Evolutionary conservation across 2,888 invertebrate species (phyloP).

Genomic region (Pycnomerus fuliginosus): DNA sequence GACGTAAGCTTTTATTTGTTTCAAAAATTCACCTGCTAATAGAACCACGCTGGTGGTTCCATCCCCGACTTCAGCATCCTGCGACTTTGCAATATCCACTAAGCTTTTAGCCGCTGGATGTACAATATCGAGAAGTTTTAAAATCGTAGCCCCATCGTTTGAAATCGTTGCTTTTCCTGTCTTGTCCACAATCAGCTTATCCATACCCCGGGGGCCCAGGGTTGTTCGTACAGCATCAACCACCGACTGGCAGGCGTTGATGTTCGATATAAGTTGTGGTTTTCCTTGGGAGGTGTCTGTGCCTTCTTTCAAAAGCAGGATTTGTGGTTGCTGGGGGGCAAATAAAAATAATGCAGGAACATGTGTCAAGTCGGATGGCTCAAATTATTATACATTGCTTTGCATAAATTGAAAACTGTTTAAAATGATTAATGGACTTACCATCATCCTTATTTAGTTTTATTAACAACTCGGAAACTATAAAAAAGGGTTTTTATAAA

Average conservation of each 20-base stretch:
- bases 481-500: too few relatives aligned
- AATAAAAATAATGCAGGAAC: too few relatives aligned
- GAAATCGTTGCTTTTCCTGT: conserved; percentile 94
- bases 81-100: conserved; percentile 98
- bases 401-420: too few relatives aligned
- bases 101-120: conserved; percentile 98
- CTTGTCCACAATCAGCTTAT: conserved; percentile 93
- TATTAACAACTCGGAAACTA: too few relatives aligned
- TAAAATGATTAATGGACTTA: too few relatives aligned
- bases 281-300: conserved; percentile 96
- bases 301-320: conserved; percentile 95
- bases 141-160: conserved; percentile 98
- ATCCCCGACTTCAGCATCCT: conserved; percentile 99
- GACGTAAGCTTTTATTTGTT: conserved; percentile 90
- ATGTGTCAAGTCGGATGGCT: too few relatives aligned
- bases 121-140: conserved; percentile 96
- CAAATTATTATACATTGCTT: too few relatives aligned
- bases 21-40: conserved; percentile 92
- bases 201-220: conserved; percentile 98
- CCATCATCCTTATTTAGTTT: too few relatives aligned
- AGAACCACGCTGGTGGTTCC: conserved; percentile 98
- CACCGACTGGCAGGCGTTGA: conserved; percentile 94
- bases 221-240: conserved; percentile 97
- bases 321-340: conserved; percentile 87
- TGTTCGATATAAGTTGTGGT: conserved; percentile 93